A percentile compares a stretch with the other conserved stretches of the same genome.
phyloP scores from a whole-genome alignment of 2,888 invertebrate species.

The Ectemnius lituratus region DNA sequence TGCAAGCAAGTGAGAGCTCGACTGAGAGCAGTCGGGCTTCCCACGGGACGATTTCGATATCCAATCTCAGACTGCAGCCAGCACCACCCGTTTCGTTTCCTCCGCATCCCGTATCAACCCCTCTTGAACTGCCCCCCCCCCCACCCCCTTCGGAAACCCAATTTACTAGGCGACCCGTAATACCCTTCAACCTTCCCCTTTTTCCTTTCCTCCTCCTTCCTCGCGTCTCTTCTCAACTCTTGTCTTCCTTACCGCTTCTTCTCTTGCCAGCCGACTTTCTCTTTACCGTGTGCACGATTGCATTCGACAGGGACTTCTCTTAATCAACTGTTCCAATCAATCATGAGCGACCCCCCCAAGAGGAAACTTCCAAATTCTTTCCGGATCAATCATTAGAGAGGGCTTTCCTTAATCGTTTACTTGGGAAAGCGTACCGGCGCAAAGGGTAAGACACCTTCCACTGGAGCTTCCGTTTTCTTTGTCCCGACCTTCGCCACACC shows the following conservation, averaged over 20 bases:
- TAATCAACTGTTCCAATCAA: slow-evolving; percentile 6
- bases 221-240: too few species aligned
- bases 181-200: not conserved
- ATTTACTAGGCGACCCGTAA: slow-evolving; percentile 47
- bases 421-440: too few species aligned
- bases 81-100: slow-evolving; percentile 30
- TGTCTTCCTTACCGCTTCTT: too few species aligned
- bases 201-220: not conserved
- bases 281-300: not conserved
- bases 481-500: too few species aligned
- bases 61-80: slow-evolving; percentile 64
- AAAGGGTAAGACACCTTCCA: too few species aligned
- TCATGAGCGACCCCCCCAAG: not conserved
- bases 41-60: slow-evolving; percentile 69
- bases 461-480: too few species aligned
- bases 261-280: too few species aligned
- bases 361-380: too few species aligned
- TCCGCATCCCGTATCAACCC: slow-evolving; percentile 51
- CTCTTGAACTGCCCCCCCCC: slow-evolving; percentile 38
- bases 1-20: slow-evolving; percentile 54
- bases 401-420: too few species aligned
- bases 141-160: slow-evolving; percentile 58
- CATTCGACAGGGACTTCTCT: not conserved
- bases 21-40: slow-evolving; percentile 44
- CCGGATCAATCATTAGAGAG: too few species aligned